phyloP scores from a whole-genome alignment of 2,797 vertebrate genomes.

The Sebastiscus albofasciatus region DNA sequence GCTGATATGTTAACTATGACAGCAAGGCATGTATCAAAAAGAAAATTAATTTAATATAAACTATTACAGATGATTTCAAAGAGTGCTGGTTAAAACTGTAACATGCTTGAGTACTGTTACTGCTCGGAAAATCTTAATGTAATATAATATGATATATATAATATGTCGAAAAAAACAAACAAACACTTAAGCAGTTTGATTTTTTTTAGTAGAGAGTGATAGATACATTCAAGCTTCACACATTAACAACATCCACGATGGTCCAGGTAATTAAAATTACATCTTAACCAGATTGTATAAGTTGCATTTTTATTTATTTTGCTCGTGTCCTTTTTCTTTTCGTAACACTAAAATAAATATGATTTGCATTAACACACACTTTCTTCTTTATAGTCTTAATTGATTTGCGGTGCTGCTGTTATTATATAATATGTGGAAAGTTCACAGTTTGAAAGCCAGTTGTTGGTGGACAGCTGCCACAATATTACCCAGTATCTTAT shows the following conservation, averaged over 20 bases:
- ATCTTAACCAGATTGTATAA: neutral
- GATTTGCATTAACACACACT: neutral
- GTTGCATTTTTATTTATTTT: neutral
- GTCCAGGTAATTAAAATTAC: neutral
- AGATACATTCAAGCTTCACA: neutral
- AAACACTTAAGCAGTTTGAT: too few relatives aligned
- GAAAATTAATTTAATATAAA: neutral
- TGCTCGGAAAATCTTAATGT: neutral
- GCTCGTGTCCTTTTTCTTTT: neutral
- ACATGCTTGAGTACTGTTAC: neutral
- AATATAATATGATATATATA: too few relatives aligned
- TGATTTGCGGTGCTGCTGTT: neutral
- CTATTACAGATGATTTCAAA: neutral
- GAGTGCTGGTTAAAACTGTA: neutral
- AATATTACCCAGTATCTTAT: neutral
- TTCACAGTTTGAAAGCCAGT: neutral
- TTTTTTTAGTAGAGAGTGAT: too few relatives aligned
- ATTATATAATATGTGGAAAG: neutral
- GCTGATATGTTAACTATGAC: neutral
- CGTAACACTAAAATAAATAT: neutral
- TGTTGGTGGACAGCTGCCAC: neutral
- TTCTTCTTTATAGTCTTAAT: neutral
- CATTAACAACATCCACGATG: neutral
- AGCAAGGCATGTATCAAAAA: neutral
- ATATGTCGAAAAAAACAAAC: too few relatives aligned